Evolutionary conservation across 2,888 invertebrate genomes (phyloP), one percentile per base, ranked within the genome.

Genomic region (Caenorhabditis panamensis): DNA sequence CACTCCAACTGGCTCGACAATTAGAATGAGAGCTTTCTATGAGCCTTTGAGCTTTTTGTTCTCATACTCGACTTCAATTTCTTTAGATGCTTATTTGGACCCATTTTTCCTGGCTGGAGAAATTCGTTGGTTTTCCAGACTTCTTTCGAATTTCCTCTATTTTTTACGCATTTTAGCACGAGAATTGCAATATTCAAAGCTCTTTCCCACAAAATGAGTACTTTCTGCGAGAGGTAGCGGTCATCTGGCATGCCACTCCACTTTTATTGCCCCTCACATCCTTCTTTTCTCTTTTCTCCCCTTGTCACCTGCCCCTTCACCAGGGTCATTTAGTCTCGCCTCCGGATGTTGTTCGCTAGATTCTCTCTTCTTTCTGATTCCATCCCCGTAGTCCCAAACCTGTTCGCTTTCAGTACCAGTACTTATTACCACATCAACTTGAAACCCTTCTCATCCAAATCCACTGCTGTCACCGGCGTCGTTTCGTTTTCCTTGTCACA

Each of bases 221-320:
- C 53, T 18, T n/a, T 11, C 2, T 47, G 6, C 0, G 22, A 54
- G 16, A 41, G 47, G 36, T 22, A 47, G 63, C 63, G 62, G 72
- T 72, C 72, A 72, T 72, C 71, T 71, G 62, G 71, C 62, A 62
- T 71, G 41, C 71, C 62, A 63, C 63, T 63, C 47, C 72, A 72
- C 31, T 72, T 69, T 58, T 73, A 51, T 64, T 58, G 37, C 58
- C 47, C 31, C 56, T 66, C 54, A 53, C 11, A 8, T 28, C 28
- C 49, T 47, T 20, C 20, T 51, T 41, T 61, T 61, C 31, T 24
- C n/a, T n/a, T n/a, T n/a, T n/a, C n/a, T n/a, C n/a, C n/a, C 37
- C 53, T 63, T 36, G 58, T 58, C 58, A 58, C 58, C 58, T 18
- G 58, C 36, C 18, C n/a, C n/a, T 18, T 26, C 51, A 22, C 51